Evolutionary conservation across 2,113 vertebrate species (phyloP), one percentile per base, ranked within the genome.

Genomic region (Canis aureus): DNA sequence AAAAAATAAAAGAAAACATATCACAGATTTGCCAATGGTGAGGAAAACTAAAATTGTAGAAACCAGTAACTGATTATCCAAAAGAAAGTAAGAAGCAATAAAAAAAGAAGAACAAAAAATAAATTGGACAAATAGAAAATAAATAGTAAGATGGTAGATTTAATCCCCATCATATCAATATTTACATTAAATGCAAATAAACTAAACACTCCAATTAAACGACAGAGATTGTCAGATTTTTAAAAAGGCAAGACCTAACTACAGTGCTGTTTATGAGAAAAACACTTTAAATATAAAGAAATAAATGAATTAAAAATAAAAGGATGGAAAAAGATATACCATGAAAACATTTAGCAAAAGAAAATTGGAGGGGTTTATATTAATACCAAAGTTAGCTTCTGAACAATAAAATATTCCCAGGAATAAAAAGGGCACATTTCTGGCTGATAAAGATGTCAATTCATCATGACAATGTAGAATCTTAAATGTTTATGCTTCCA

Each of bases 281-380:
- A 66, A 8, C n/a, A 83, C n/a, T 74, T 79, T 83, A 88, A 69
- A 35, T 67, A 74, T 38, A 88, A 86, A 49, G 29, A 91, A 96
- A 73, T 11, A 22, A 73, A 38, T 62, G 20, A 53, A 66, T 49
- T 81, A 27, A 89, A 55, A 78, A 35, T 8, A 67, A 80, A 74
- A 32, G 35, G 1, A 69, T 84, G 8, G 71, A 20, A 17, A 62
- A 53, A 69, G 9, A 32, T 38, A 73, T 8, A 69, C 2, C 51
- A 76, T 38, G 4, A 43, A 80, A 92, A 81, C 15, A 81, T 19
- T 11, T 81, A 71, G 27, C 43, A 66, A 67, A 83, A 90, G 32
- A 60, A 71, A 66, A 3, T 25, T 60, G 20, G 27, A 78, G 35
- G 7, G 27, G 43, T 25, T 25, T 53, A 53, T 55, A 32, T 43